Evolutionary conservation across 2,113 vertebrate genomes (phyloP).

Genomic region (Tragelaphus buxtoni): DNA sequence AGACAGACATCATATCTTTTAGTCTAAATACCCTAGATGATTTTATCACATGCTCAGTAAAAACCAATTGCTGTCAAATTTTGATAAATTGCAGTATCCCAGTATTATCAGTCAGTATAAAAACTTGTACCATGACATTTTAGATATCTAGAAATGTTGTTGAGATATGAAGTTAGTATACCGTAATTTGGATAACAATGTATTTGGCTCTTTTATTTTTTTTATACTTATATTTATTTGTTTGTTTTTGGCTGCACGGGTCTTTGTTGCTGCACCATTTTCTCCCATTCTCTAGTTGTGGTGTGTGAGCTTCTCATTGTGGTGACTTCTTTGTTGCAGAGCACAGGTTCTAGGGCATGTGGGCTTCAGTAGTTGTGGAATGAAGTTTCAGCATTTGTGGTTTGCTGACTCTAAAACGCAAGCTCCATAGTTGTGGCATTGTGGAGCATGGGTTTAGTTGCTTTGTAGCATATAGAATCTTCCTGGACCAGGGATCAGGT

Average conservation of each 20-base stretch:
- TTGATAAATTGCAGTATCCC: not conserved
- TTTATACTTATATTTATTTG: not conserved
- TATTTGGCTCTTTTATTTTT: not conserved
- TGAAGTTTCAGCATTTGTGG: not conserved
- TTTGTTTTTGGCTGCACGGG: not conserved
- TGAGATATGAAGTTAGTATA: not conserved
- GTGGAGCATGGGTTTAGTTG: not conserved
- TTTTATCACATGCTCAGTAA: not conserved
- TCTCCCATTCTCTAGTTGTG: not conserved
- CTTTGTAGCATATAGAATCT: not conserved
- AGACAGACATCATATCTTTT: not conserved
- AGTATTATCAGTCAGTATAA: not conserved
- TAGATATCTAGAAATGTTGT: not conserved
- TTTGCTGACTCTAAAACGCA: not conserved
- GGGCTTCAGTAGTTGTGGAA: not conserved
- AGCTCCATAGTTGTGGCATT: not conserved
- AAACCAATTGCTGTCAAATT: not conserved
- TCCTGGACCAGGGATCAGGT: not conserved
- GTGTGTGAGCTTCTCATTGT: not conserved
- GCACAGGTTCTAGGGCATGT: not conserved
- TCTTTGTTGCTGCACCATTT: not conserved
- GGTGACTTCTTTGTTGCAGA: not conserved
- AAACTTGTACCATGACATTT: not conserved
- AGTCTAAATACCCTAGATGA: not conserved
- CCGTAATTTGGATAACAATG: not conserved